A percentile compares a stretch with the other conserved stretches of the same genome.
Evolutionary conservation across 2,888 invertebrate genomes (phyloP).

Genomic region (Cheilosia vernalis): DNA sequence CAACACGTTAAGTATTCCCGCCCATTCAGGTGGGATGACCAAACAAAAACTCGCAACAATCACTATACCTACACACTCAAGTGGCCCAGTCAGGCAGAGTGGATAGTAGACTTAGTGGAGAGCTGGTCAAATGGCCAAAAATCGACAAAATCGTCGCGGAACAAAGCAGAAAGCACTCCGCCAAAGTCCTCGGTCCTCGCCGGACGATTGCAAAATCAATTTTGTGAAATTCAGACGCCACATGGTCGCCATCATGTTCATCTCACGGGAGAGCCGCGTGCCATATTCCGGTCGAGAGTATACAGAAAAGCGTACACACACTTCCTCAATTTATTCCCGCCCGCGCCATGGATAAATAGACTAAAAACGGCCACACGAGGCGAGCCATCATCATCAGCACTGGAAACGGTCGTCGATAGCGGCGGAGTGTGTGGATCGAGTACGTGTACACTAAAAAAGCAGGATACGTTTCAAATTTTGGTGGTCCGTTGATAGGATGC

Average conservation of each 20-base stretch:
- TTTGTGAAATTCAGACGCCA: conserved; percentile 43
- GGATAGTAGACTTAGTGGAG: background rate
- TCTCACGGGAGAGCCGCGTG: conserved; percentile 37
- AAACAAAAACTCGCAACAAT: conserved; percentile 16
- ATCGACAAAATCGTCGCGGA: conserved; percentile 24
- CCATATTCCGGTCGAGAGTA: conserved; percentile 51
- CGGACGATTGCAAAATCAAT: conserved; percentile 53
- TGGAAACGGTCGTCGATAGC: background rate
- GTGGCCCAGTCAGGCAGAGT: background rate
- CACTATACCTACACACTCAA: background rate
- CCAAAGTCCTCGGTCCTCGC: background rate
- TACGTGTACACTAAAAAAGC: conserved; percentile 45
- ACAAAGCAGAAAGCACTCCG: background rate
- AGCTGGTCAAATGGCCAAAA: conserved; percentile 29
- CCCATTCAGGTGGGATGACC: conserved; percentile 10
- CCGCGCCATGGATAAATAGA: conserved; percentile 17
- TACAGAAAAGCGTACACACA: background rate
- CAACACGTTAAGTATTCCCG: conserved; percentile 21
- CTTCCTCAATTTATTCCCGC: conserved; percentile 36
- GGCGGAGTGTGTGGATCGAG: background rate
- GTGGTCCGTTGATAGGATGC: conserved; percentile 51
- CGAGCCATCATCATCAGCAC: conserved; percentile 46
- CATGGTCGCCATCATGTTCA: conserved; percentile 48
- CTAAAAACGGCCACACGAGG: conserved; percentile 22
- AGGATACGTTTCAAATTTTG: conserved; percentile 61